Base-by-base conservation (phyloP, 2,113 vertebrate species). In the Hippocampus abdominalis region DNA sequence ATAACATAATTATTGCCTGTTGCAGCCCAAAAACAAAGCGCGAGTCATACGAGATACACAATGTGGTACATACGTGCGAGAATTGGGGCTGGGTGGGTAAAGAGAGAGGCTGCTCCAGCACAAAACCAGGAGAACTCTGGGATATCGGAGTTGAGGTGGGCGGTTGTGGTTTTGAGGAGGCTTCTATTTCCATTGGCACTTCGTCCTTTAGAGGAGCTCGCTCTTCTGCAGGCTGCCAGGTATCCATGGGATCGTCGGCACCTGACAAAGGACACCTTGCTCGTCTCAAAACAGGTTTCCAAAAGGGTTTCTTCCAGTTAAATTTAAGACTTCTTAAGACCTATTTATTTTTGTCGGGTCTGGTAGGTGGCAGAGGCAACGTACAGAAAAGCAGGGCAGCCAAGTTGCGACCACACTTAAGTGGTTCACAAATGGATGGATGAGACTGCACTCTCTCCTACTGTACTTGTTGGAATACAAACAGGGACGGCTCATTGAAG, bases 81-180 rank as follows among this genome's bases (percentile, higher is more conserved):
- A 99, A 95, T 36, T 96, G 92, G 0, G 96, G 97, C 79, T 96
- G 96, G 4, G 95, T 94, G 5, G 96, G 96, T 39, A 94, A 3
- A 70, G 93, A 85, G 8, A 95, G 84, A 18, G 89, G 68, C 64
- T 76, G 91, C 11, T 92, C 92, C 23, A 93, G 75, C n/a, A 76
- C 84, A 65, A 93, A 93, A 63, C 81, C 68, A 27, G 93, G 93
- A 16, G 90, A 81, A 65, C 87, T 94, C 86, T 93, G 95, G 65
- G 93, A 95, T 18, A 94, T 76, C 0, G 94, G 94, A 27, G 93
- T 94, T 3, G 95, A 95, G 23, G 89, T 89, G 27, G 92, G 88
- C 0, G 94, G 93, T 32, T 60, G 80, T 3, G 83, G 73, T 78
- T 86, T 83, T 0, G 84, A 76, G 23, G 61, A 39, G 0, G 72